Percentiles rank a stretch among this genome's conserved stretches.
Conservation (phyloP, 2,113 vertebrate species). For the Felis catus region DNA sequence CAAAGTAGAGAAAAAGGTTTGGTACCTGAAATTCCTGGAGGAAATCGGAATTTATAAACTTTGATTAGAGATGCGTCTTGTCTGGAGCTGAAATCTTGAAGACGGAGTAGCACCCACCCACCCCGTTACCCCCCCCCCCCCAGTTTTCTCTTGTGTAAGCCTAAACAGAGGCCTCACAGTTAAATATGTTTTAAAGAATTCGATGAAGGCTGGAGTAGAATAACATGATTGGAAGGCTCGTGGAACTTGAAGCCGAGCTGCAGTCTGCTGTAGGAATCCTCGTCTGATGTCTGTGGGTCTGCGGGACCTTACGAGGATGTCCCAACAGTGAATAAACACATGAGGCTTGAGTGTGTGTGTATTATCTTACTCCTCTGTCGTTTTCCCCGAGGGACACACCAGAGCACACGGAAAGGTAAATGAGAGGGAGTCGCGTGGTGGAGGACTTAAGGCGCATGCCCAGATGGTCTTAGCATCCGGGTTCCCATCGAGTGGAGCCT, state of each 20-base stretch:
- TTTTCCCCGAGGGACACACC: not conserved
- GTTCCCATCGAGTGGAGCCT: accelerated
- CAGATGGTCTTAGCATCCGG: not conserved
- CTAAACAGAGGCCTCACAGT: not conserved
- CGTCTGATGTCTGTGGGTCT: not conserved
- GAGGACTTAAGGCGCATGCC: not conserved
- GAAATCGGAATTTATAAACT: not conserved
- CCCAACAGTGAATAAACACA: not conserved
- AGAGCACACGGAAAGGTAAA: not conserved
- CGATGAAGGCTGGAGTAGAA: not conserved
- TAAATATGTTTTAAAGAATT: not conserved
- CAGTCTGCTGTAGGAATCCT: not conserved
- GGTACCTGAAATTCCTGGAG: not conserved
- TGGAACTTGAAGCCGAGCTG: not conserved
- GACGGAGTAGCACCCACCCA: not conserved
- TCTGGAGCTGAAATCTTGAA: not conserved
- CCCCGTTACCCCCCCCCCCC: accelerated
- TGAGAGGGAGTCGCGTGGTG: accelerated
- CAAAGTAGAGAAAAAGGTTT: not conserved
- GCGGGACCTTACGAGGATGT: not conserved
- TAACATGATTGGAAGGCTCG: not conserved
- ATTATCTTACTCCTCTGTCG: not conserved
- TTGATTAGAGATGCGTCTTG: not conserved
- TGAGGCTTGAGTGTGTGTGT: not conserved
- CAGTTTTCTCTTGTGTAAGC: not conserved